Conservation (phyloP, 2,113 vertebrate genomes). For the Piprites chloris region DNA sequence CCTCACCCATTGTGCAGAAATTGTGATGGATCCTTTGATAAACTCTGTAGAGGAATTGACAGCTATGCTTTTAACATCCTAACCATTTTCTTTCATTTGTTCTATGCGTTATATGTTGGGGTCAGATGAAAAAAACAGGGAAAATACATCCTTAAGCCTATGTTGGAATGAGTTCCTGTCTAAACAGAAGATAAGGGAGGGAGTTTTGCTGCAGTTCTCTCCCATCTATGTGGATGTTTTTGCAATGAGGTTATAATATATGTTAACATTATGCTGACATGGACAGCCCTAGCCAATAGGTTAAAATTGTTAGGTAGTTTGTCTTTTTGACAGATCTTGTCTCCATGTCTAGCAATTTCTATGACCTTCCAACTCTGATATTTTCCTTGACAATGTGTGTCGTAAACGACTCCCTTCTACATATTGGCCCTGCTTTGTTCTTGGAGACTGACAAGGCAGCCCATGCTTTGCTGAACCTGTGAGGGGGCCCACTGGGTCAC, state of each 20-base stretch:
- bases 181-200: constrained; percentile 7
- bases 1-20: not conserved
- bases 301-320: constrained; percentile 51
- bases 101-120: not conserved
- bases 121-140: not conserved
- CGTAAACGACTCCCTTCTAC: not conserved
- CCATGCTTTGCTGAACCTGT: not conserved
- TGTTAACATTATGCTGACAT: constrained; percentile 38
- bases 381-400: constrained; percentile 11
- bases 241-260: not conserved
- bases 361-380: constrained; percentile 59
- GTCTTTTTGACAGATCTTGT: constrained; percentile 60
- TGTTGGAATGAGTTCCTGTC: not conserved
- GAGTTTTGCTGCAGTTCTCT: not conserved
- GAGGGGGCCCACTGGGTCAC: not conserved
- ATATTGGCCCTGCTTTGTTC: rapidly evolving
- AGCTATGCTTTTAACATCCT: not conserved
- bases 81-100: not conserved
- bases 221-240: not conserved
- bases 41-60: not conserved
- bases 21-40: not conserved
- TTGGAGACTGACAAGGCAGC: not conserved
- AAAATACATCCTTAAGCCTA: not conserved
- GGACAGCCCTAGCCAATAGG: constrained; percentile 24
- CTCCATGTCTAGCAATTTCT: constrained; percentile 36